Percentiles rank a stretch among this genome's conserved stretches.
phyloP scores from a whole-genome alignment of 1,140 invertebrate species.

The Habropoda laboriosa region DNA sequence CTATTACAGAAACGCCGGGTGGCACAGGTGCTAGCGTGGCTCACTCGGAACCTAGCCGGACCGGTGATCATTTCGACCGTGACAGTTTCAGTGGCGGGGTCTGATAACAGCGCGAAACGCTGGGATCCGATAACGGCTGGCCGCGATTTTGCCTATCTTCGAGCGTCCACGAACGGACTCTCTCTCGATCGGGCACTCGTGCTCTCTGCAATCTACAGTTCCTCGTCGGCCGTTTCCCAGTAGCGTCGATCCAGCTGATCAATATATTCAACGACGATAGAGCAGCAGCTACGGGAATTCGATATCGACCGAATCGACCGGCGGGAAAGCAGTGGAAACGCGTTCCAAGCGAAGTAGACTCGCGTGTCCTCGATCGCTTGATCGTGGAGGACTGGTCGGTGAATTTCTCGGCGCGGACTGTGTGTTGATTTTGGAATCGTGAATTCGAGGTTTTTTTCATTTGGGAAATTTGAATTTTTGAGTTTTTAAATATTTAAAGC shows the following conservation, averaged over 20 bases:
- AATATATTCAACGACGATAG: constrained; percentile 30
- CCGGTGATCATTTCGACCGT: constrained; percentile 25
- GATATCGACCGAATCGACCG: constrained; percentile 44
- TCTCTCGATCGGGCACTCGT: constrained; percentile 30
- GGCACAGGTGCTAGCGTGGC: neutral
- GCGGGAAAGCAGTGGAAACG: constrained; percentile 7
- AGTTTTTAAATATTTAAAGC: neutral
- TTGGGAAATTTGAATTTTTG: no score
- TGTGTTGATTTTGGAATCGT: neutral
- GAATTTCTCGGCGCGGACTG: neutral
- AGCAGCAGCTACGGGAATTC: neutral
- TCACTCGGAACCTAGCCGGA: constrained; percentile 8
- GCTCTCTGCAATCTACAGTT: constrained; percentile 65
- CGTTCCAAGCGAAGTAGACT: constrained; percentile 8
- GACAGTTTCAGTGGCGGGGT: constrained; percentile 45
- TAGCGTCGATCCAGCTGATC: neutral
- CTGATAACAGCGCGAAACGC: constrained; percentile 55
- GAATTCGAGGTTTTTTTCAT: no score
- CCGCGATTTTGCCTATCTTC: constrained; percentile 63
- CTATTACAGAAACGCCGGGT: neutral
- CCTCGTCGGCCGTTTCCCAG: constrained; percentile 54
- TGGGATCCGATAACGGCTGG: constrained; percentile 31
- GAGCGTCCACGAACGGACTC: constrained; percentile 1
- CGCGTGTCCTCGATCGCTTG: constrained; percentile 1
- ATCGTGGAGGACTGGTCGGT: no score